These are phyloP conservation scores for Tragelaphus imberbis DNA, from an alignment of 2,113 vertebrate species.

Conservation along the genomic window DNA sequence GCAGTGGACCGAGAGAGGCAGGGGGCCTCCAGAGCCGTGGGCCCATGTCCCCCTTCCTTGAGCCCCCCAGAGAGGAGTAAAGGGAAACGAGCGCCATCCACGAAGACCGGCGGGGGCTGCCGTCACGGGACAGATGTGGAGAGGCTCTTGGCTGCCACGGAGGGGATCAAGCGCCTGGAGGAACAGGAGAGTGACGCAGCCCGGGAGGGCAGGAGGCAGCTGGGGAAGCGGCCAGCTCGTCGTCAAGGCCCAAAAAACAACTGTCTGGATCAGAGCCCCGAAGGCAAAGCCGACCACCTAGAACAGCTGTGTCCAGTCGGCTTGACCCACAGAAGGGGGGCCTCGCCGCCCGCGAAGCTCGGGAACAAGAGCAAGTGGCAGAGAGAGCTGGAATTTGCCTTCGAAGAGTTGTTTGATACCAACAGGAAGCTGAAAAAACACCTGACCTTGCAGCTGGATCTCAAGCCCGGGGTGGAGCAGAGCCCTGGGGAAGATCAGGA, in stretches of 20 bases:
- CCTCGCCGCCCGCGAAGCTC: rapidly evolving
- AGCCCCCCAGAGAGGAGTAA: neutral
- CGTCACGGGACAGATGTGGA: rapidly evolving
- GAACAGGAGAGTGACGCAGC: rapidly evolving
- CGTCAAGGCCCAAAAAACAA: rapidly evolving
- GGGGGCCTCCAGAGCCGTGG: rapidly evolving
- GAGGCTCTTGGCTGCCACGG: rapidly evolving
- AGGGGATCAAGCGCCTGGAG: rapidly evolving
- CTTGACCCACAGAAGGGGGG: rapidly evolving
- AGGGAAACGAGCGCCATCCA: neutral
- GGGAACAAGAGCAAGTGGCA: neutral
- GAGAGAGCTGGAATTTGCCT: neutral
- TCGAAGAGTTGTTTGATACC: neutral
- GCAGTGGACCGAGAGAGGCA: rapidly evolving
- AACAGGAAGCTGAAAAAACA: conserved; percentile 33
- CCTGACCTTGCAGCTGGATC: neutral
- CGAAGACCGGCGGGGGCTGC: rapidly evolving
- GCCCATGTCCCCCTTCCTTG: rapidly evolving
- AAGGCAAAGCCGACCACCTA: rapidly evolving
- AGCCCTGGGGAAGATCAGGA: rapidly evolving
- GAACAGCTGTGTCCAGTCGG: rapidly evolving
- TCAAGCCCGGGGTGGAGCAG: rapidly evolving
- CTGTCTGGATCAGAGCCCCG: rapidly evolving
- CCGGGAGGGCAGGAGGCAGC: neutral
- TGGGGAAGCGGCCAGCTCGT: rapidly evolving